Evolutionary conservation across 2,113 vertebrate species (phyloP).

Genomic region (Ahaetulla prasina): DNA sequence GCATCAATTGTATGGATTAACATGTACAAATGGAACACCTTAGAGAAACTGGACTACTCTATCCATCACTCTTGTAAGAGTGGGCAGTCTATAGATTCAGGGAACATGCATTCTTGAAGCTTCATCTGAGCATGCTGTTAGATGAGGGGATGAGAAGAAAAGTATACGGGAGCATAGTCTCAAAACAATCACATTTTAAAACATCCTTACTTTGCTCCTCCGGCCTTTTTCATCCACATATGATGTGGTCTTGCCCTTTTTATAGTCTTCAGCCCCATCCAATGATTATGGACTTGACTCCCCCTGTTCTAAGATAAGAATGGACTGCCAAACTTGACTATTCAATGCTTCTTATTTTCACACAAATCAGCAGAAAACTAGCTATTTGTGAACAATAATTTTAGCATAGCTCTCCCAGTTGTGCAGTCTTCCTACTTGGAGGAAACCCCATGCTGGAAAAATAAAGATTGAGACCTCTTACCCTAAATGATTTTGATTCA

Average conservation of each 20-base stretch:
- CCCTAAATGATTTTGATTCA: not conserved
- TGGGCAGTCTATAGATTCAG: not conserved
- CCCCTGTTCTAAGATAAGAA: not conserved
- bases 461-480: not conserved
- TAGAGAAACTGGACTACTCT: not conserved
- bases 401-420: not conserved
- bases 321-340: not conserved
- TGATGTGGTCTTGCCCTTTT: not conserved
- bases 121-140: not conserved
- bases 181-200: not conserved
- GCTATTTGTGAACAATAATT: not conserved
- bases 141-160: not conserved
- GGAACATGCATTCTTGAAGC: not conserved
- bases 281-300: not conserved
- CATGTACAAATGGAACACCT: not conserved
- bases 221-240: not conserved
- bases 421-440: not conserved
- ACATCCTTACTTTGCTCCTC: not conserved
- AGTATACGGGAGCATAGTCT: not conserved
- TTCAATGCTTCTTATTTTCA: not conserved
- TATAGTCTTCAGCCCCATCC: not conserved
- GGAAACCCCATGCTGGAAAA: not conserved
- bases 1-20: not conserved
- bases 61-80: not conserved
- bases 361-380: not conserved